Base-by-base conservation (phyloP, 2,888 invertebrate genomes). In the Tetramorium bicarinatum region DNA sequence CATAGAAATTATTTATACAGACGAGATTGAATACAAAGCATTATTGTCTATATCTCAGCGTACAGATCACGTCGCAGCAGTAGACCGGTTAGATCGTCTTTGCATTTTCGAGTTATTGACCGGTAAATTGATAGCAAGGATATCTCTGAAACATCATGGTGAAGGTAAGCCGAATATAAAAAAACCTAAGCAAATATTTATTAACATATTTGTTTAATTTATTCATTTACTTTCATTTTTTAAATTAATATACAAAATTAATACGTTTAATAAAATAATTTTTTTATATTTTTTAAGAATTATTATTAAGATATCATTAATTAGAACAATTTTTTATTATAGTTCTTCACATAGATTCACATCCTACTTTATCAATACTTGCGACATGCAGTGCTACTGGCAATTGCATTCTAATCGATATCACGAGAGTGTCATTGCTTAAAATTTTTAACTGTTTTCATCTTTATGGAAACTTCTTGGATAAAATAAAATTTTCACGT, bases 401-500 rank as follows among this genome's bases (percentile, higher is more conserved):
- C 67, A 92, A 88, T 72, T 92, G 90, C 21, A 64, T 92, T 15
- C 62, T 91, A 29, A 59, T 94, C 6, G 89, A 86, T 44, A 29
- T 86, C 1, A 49, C 82, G 0, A 44, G 41, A 18, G 74, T 72
- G 13, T 66, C 75, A 6, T 77, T 83, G 29, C 88, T 91, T 8
- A 81, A 85, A 6, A 29, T 91, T n/a, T 8, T 87, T 1, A 84
- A 82, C 59, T 86, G 85, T 1, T 88, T 92, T 54, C 88, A 92
- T 52, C 85, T 94, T 52, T 88, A 89, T 18, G 83, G 75, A 66
- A 79, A 91, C 18, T 47, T 89, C 0, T 83, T 94, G 56, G 85
- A 92, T 21, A 89, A 38, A 44, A 84, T 92, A 1, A 93, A 91
- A 80, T 94, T 92, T 79, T 94, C 93, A 0, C 81, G 72, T 49